Conservation (phyloP, 2,797 vertebrate genomes). For the Melopsittacus undulatus region DNA sequence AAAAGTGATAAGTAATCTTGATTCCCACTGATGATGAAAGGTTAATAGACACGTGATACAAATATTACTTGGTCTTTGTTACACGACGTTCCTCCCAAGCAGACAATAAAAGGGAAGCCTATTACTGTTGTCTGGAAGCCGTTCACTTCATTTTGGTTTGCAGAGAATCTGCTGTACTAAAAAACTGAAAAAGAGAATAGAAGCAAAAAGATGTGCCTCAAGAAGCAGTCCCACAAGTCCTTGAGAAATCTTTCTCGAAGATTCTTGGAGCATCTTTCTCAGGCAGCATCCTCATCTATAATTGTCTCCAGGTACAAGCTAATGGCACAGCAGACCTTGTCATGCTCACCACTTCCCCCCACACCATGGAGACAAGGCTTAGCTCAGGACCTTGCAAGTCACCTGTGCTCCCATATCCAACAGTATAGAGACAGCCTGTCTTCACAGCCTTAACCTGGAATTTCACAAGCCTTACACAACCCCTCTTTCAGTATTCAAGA, state of each 20-base stretch:
- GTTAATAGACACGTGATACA: background rate
- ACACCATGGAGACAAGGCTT: background rate
- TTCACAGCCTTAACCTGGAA: background rate
- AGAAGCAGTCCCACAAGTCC: background rate
- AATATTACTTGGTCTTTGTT: background rate
- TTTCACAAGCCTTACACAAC: background rate
- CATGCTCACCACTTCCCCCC: background rate
- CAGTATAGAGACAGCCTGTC: background rate
- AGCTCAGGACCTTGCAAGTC: background rate
- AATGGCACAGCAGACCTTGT: background rate
- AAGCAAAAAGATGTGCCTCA: background rate
- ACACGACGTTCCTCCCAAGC: background rate
- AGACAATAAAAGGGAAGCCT: background rate
- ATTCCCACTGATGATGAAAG: background rate
- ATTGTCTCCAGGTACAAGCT: background rate
- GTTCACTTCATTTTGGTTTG: background rate
- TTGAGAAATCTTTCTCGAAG: background rate
- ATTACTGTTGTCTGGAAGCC: background rate
- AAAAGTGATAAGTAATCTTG: background rate
- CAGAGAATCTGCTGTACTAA: background rate
- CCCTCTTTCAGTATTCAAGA: background rate
- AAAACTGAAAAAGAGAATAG: background rate
- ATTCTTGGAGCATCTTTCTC: background rate
- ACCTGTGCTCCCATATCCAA: background rate
- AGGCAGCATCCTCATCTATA: background rate